Percentiles rank a stretch among this genome's conserved stretches.
Evolutionary conservation across 2,797 vertebrate species (phyloP).

Genomic region (Lithobates pipiens): DNA sequence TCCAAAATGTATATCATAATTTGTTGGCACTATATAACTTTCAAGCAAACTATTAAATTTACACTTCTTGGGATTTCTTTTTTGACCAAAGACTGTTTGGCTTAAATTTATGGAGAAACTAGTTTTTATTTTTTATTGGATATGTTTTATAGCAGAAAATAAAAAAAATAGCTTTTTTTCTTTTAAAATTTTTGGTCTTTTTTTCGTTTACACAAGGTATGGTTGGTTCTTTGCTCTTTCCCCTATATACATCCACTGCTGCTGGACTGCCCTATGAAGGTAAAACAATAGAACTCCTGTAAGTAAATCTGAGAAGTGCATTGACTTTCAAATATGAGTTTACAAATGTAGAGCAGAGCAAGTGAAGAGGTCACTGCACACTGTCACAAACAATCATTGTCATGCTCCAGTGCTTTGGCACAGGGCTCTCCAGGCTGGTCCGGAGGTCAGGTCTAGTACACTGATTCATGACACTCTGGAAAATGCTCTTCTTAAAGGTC

Average conservation of each 20-base stretch:
- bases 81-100: no score
- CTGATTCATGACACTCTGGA: background rate
- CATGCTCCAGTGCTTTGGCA: conserved; percentile 24
- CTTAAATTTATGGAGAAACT: no score
- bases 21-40: no score
- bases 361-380: conserved; percentile 37
- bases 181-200: no score
- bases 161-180: no score
- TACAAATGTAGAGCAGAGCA: conserved; percentile 19
- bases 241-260: background rate
- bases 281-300: conserved; percentile 4
- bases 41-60: no score
- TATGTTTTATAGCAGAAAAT: no score
- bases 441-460: conserved; percentile 7
- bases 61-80: no score
- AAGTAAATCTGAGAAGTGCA: conserved; percentile 12
- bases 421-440: conserved; percentile 12
- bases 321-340: conserved; percentile 13
- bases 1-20: no score
- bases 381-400: conserved; percentile 15
- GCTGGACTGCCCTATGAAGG: background rate
- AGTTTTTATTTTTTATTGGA: no score
- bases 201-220: no score
- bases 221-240: background rate
- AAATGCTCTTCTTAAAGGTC: background rate